Evolutionary conservation across 2,113 vertebrate genomes (phyloP), one percentile per base, ranked within the genome.

Genomic region (Pituophis catenifer): DNA sequence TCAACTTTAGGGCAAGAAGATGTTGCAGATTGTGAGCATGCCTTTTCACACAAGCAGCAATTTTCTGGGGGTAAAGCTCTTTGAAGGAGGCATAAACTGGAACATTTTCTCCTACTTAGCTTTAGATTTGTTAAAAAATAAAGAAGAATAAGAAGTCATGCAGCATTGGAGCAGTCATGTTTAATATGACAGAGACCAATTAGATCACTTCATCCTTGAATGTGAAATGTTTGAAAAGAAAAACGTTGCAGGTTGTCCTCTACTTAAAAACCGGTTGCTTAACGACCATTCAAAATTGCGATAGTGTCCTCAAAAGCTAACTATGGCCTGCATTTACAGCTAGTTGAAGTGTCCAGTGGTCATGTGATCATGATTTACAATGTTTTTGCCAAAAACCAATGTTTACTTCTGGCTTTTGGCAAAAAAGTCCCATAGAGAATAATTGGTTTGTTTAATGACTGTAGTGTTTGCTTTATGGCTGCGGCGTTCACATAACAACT

Each of bases 151-250:
- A 81, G 17, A 44, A 81, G 70, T 8, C 70, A 38, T 19, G 70
- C 33, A 81, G 33, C n/a, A 81, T 19, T 81, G 15, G 17, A 19
- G 17, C 17, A 44, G 1, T 21, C 75, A 44, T 44, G 8, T 44
- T 81, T 44, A 81, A 33, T 81, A 81, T 81, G 33, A 81, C 75
- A 38, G 33, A 81, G 33, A 44, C 33, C 75, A 44, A 81, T 17
- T 44, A 44, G 75, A 81, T 81, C 17, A 44, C 33, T 17, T 93
- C 26, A 33, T 0, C 9, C 9, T 93, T 70, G 90, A 92, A n/a
- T 0, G 5, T 55, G 19, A 86, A 89, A 75, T 93, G 93, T 57
- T 44, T 89, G 59, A 91, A 94, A 92, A 70, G 8, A 95, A 94
- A 96, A 93, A 12, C 70, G 55, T 70, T 54, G 5, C 12, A 70